Evolutionary conservation across 1,140 invertebrate species (phyloP), one percentile per base, ranked within the genome.

Genomic region (Ridgeia piscesae): DNA sequence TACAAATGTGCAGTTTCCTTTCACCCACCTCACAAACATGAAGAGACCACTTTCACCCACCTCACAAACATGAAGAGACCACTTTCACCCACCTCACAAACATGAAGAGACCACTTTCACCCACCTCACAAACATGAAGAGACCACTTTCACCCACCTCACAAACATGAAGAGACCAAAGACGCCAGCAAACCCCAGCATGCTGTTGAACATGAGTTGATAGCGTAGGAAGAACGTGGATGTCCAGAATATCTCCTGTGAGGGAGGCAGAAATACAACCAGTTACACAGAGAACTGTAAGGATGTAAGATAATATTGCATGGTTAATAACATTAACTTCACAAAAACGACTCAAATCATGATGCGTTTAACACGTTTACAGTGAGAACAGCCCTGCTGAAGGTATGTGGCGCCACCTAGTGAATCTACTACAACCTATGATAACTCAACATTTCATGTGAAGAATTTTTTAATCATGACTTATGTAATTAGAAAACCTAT

Each of bases 91-190:
- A 93, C 92, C 92, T 93, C 17, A 92, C 92, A 91, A 93, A 93
- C 34, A 93, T 88, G 92, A 92, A 93, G 91, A 93, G 91, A n/a
- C 33, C 33, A 21, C 27, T 9, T 77, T 9, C n/a, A 42, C 34
- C 35, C 42, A 93, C 92, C 92, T 93, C 17, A 92, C 42, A 42
- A 4, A 42, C 42, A 42, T 42, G 42, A 11, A 42, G 11, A 42
- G 42, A 14, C 27, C 27, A 9, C 27, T 9, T 77, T 9, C n/a
- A 42, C 34, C 35, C 42, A 93, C 92, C 92, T 93, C 17, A 92
- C 92, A 91, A 93, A 93, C 34, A 93, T 88, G 92, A 92, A 93
- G 91, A 93, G 91, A n/a, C 33, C 33, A 21, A 93, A 93, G 21
- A 90, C 89, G 33, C 92, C 92, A 34, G 14, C 92, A 89, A 92